These are phyloP conservation scores for Myripristis murdjan DNA, from an alignment of 2,797 vertebrate species.

Conservation along the genomic window DNA sequence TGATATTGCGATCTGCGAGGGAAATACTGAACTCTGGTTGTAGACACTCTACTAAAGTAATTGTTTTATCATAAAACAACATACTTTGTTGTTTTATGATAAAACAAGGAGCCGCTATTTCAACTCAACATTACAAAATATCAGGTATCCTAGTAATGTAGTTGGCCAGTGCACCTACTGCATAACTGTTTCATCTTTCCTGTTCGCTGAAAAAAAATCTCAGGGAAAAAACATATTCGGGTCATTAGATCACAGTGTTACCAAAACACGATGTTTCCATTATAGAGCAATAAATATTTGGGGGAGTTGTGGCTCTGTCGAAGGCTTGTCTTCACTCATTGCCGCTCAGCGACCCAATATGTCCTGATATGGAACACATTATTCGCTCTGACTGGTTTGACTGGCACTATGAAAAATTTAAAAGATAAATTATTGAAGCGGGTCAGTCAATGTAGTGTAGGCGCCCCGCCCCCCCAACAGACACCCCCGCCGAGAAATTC, in stretches of 20 bases:
- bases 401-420: not conserved
- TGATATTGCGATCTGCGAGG: too few relatives aligned
- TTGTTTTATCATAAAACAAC: too few relatives aligned
- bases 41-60: too few relatives aligned
- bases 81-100: too few relatives aligned
- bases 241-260: not conserved
- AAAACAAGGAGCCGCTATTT: too few relatives aligned
- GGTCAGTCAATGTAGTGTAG: not conserved
- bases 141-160: too few relatives aligned
- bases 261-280: not conserved
- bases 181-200: too few relatives aligned
- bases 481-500: too few relatives aligned
- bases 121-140: too few relatives aligned
- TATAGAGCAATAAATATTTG: not conserved
- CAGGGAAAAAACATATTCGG: not conserved
- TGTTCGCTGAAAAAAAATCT: not conserved
- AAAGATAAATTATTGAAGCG: not conserved
- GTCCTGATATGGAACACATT: not conserved
- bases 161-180: too few relatives aligned
- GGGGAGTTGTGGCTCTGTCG: not conserved
- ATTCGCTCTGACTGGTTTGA: conserved; percentile 1
- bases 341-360: not conserved
- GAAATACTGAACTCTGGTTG: too few relatives aligned
- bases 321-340: not conserved
- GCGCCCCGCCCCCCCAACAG: too few relatives aligned